Evolutionary conservation across 2,888 invertebrate genomes (phyloP).

Genomic region (Pardosa pseudoannulata): DNA sequence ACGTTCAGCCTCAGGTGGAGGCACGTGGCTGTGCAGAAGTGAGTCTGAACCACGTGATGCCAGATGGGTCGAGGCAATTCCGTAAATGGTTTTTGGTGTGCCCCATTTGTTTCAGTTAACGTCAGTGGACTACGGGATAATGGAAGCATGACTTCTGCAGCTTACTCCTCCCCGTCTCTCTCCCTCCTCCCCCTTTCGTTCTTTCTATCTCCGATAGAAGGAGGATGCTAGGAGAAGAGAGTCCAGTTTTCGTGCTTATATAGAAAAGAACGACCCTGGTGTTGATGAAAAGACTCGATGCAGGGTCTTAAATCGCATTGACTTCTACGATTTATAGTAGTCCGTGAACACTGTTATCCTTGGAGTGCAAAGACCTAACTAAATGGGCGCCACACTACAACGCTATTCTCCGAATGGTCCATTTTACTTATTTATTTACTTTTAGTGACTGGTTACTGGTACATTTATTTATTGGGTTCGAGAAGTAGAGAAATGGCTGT

Average conservation of each 20-base stretch:
- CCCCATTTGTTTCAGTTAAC: slow-evolving; percentile 73
- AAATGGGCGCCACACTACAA: not conserved
- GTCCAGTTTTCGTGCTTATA: slow-evolving; percentile 53
- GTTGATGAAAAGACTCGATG: slow-evolving; percentile 61
- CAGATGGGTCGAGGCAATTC: slow-evolving; percentile 73
- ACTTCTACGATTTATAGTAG: slow-evolving; percentile 64
- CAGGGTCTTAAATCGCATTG: slow-evolving; percentile 65
- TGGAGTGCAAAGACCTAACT: slow-evolving; percentile 15
- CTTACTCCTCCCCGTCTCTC: slow-evolving; percentile 16
- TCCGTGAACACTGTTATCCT: slow-evolving; percentile 5
- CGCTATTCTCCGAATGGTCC: not conserved
- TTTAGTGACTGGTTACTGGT: not conserved
- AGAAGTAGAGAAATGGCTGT: not conserved
- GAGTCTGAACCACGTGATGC: slow-evolving; percentile 59
- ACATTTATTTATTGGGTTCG: not conserved
- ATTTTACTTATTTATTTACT: slow-evolving; percentile 2
- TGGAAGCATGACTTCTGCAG: slow-evolving; percentile 71
- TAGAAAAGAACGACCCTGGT: slow-evolving; percentile 41
- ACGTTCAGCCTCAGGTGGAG: slow-evolving; percentile 44
- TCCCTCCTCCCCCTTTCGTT: slow-evolving; percentile 8
- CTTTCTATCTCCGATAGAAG: slow-evolving; percentile 17
- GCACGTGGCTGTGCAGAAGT: slow-evolving; percentile 32
- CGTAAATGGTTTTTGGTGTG: slow-evolving; percentile 71
- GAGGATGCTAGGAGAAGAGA: not conserved
- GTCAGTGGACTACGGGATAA: slow-evolving; percentile 69